These are phyloP conservation scores for Philotrypesis tridentata DNA, from an alignment of 1,140 invertebrate species.

Conservation along the genomic window DNA sequence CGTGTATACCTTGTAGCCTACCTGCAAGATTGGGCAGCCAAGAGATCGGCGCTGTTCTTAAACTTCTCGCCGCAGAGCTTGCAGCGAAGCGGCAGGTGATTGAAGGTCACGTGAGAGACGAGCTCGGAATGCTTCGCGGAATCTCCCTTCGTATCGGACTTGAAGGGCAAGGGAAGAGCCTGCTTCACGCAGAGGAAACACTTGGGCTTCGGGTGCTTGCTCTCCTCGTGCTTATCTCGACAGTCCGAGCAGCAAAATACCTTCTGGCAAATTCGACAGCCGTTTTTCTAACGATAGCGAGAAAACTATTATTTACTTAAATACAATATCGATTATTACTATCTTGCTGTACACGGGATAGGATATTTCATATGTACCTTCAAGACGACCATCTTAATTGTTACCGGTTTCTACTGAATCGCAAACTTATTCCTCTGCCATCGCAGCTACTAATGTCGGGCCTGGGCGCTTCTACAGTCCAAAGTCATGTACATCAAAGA, in stretches of 20 bases:
- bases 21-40: slow-evolving; percentile 29
- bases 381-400: slow-evolving; percentile 15
- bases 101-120: slow-evolving; percentile 53
- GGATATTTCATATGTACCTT: slow-evolving; percentile 34
- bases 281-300: not conserved
- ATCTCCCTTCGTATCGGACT: not conserved
- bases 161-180: not conserved
- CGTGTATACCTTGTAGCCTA: not conserved
- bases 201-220: slow-evolving; percentile 57
- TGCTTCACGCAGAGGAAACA: slow-evolving; percentile 52
- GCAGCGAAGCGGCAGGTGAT: slow-evolving; percentile 59
- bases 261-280: slow-evolving; percentile 52
- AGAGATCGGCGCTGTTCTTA: slow-evolving; percentile 46
- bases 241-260: slow-evolving; percentile 58
- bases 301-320: not conserved
- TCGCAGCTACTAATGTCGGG: not conserved
- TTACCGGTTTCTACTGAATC: not conserved
- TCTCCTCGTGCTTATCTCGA: slow-evolving; percentile 55
- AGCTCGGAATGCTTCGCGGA: slow-evolving; percentile 45
- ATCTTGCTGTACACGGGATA: not conserved
- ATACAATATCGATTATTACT: not conserved
- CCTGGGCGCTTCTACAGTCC: not conserved
- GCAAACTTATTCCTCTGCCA: not conserved
- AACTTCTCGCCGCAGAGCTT: slow-evolving; percentile 56
- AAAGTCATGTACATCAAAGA: not conserved